phyloP scores from a whole-genome alignment of 1,140 invertebrate genomes.

The Scaptodrosophila lebanonensis region DNA sequence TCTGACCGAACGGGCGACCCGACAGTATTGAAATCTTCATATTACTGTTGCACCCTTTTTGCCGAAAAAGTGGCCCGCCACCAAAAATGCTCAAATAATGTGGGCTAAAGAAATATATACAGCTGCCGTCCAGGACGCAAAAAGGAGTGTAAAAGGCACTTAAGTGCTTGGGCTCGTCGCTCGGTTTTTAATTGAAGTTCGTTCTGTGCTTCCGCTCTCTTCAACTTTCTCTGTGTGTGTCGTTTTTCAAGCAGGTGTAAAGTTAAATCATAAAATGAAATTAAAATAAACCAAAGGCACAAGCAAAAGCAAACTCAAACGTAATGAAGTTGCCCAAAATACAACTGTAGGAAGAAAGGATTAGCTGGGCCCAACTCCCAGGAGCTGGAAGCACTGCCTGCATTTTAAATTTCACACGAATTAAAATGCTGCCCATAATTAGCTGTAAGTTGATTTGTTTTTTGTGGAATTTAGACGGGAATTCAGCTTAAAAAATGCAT shows the following conservation, averaged over 20 bases:
- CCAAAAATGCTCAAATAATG: constrained; percentile 65
- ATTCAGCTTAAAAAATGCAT: constrained; percentile 59
- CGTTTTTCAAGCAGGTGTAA: constrained; percentile 68
- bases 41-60: constrained; percentile 60
- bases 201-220: constrained; percentile 32
- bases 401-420: constrained; percentile 4
- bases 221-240: constrained; percentile 9
- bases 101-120: constrained; percentile 57
- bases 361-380: constrained; percentile 42
- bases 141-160: constrained; percentile 61
- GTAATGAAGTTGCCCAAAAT: constrained; percentile 59
- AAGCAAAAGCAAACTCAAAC: constrained; percentile 36
- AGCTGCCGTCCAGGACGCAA: constrained; percentile 16
- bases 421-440: constrained; percentile 52
- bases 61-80: neutral
- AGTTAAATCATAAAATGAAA: constrained; percentile 77
- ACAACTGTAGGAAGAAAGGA: constrained; percentile 42
- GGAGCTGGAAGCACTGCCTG: constrained; percentile 23
- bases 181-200: constrained; percentile 73
- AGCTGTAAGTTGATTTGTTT: constrained; percentile 22
- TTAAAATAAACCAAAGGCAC: constrained; percentile 71
- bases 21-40: constrained; percentile 51
- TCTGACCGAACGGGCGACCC: constrained; percentile 58
- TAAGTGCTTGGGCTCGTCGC: constrained; percentile 57
- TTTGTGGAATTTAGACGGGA: constrained; percentile 15